Evolutionary conservation across 2,113 vertebrate species (phyloP).

Genomic region (Tretioscincus oriximinensis): DNA sequence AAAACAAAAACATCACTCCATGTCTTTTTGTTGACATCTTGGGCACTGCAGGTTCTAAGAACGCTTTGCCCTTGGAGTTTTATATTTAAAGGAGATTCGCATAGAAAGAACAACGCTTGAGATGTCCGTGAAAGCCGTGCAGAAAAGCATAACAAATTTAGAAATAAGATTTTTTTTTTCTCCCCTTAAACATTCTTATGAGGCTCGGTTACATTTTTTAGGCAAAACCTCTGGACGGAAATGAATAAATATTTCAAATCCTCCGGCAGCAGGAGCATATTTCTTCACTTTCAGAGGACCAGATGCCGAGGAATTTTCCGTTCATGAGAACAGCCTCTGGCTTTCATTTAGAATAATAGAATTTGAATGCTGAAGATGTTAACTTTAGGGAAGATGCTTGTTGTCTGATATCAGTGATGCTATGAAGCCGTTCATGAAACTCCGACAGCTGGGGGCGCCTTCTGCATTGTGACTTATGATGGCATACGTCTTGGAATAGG

Average conservation of each 20-base stretch:
- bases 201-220: background rate
- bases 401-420: background rate
- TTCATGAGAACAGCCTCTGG: background rate
- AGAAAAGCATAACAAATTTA: background rate
- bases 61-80: background rate
- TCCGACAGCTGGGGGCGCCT: too few species aligned
- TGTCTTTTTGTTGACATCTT: conserved; percentile 41
- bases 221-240: background rate
- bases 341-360: background rate
- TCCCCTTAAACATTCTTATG: background rate
- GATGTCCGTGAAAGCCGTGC: background rate
- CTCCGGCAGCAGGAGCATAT: background rate
- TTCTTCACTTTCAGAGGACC: background rate
- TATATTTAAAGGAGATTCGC: background rate
- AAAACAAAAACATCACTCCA: conserved; percentile 25
- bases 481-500: too few species aligned
- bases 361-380: background rate
- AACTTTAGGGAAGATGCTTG: too few species aligned
- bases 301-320: background rate
- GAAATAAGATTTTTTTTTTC: background rate
- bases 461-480: background rate
- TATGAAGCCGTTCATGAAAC: background rate
- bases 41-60: background rate
- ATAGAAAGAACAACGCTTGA: background rate
- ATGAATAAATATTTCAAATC: conserved; percentile 6